Conservation (phyloP, 2,888 invertebrate species). For the Thymelicus sylvestris region DNA sequence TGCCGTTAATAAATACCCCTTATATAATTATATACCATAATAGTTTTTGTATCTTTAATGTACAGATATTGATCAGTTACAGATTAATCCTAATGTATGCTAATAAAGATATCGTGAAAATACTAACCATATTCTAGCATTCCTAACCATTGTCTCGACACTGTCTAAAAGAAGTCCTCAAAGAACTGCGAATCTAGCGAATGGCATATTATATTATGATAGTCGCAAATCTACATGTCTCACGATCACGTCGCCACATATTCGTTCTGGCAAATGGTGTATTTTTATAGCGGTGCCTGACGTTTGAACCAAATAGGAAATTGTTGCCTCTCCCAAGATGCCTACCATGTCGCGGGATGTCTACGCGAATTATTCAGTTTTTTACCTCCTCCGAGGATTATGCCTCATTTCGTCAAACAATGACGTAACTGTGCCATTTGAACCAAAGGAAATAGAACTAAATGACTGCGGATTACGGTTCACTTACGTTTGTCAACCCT, state of each 20-base stretch:
- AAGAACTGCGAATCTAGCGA: slow-evolving; percentile 21
- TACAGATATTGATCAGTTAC: no score
- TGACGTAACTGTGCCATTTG: slow-evolving; percentile 50
- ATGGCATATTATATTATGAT: slow-evolving; percentile 16
- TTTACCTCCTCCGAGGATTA: slow-evolving; percentile 67
- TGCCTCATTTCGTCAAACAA: slow-evolving; percentile 51
- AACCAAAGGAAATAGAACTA: slow-evolving; percentile 25
- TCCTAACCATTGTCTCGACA: no score
- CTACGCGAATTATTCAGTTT: slow-evolving; percentile 76
- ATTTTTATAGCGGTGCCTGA: slow-evolving; percentile 64
- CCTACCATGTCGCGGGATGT: slow-evolving; percentile 69
- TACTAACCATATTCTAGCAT: no score
- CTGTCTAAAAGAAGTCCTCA: slow-evolving; percentile 29
- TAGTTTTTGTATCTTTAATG: no score
- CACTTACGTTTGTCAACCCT: slow-evolving; percentile 24
- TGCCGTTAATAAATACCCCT: no score
- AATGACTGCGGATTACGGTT: slow-evolving; percentile 35
- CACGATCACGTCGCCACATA: slow-evolving; percentile 51
- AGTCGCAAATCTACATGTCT: slow-evolving; percentile 47
- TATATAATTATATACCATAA: no score
- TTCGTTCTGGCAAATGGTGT: slow-evolving; percentile 62
- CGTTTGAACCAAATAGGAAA: slow-evolving; percentile 70
- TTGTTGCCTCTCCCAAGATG: slow-evolving; percentile 71
- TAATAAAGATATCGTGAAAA: no score
- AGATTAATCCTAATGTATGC: no score